Evolutionary conservation across 2,888 invertebrate species (phyloP).

Genomic region (Aspidapion aeneum): DNA sequence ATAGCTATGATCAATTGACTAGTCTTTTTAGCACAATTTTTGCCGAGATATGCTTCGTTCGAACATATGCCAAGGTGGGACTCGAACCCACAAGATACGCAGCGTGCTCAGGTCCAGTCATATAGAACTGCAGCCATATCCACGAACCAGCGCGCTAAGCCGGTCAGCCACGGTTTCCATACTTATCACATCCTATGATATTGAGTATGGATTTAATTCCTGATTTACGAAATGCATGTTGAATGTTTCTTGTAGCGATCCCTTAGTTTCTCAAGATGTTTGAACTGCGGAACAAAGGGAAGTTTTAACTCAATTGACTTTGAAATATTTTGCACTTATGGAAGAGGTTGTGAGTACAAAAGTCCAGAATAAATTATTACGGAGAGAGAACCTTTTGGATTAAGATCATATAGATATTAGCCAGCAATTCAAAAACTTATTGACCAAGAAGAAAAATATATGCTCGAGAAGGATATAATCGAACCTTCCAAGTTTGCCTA

Average conservation of each 20-base stretch:
- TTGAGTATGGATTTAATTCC: conserved; percentile 6
- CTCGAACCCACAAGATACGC: no score
- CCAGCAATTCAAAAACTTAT: conserved; percentile 7
- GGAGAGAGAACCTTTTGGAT: conserved; percentile 2
- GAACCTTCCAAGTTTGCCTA: conserved; percentile 2
- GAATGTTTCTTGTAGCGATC: not conserved
- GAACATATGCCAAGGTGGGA: no score
- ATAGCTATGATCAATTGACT: no score
- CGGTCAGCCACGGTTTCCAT: no score
- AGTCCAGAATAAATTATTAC: not conserved
- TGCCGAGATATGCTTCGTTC: no score
- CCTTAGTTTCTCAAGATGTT: conserved; percentile 3
- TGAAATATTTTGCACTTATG: not conserved
- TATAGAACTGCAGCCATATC: no score
- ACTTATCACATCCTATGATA: conserved; percentile 3
- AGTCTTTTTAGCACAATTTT: no score
- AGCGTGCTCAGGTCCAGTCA: no score
- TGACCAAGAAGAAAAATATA: conserved; percentile 6
- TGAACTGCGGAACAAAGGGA: not conserved
- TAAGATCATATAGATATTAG: conserved; percentile 10
- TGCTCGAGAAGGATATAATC: conserved; percentile 8
- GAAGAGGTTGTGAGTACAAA: conserved; percentile 8
- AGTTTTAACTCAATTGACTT: not conserved
- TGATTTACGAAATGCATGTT: conserved; percentile 7
- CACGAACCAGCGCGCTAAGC: no score